Evolutionary conservation across 2,888 invertebrate species (phyloP).

Genomic region (Zeuzera pyrina): DNA sequence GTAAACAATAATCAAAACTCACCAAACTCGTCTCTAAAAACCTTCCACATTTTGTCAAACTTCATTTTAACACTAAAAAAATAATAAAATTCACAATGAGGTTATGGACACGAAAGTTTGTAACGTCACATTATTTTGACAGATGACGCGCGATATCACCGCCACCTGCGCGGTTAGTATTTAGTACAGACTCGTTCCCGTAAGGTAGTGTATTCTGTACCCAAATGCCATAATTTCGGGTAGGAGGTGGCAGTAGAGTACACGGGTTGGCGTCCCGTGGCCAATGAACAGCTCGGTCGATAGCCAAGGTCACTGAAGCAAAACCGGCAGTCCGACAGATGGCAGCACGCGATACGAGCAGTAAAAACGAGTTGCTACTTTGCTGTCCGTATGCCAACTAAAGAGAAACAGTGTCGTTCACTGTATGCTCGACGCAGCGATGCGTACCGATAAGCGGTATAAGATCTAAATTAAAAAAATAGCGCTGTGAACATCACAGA

Average conservation of each 20-base stretch:
- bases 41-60: conserved; percentile 45
- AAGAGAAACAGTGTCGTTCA: conserved; percentile 32
- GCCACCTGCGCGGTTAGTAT: conserved; percentile 37
- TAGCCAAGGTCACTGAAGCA: conserved; percentile 57
- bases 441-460: conserved; percentile 68
- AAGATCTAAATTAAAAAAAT: conserved; percentile 62
- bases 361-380: conserved; percentile 43
- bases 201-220: conserved; percentile 26
- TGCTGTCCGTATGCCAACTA: conserved; percentile 66
- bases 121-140: conserved; percentile 61
- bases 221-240: conserved; percentile 52
- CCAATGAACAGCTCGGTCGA: conserved; percentile 61
- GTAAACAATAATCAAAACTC: conserved; percentile 25
- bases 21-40: conserved; percentile 41
- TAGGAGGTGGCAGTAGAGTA: conserved; percentile 31
- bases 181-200: conserved; percentile 35
- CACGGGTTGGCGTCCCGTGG: conserved; percentile 50
- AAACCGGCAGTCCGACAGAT: conserved; percentile 37
- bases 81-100: conserved; percentile 37
- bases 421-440: conserved; percentile 38
- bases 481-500: conserved; percentile 58
- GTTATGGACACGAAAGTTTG: conserved; percentile 43
- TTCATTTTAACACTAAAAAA: conserved; percentile 38
- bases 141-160: conserved; percentile 49
- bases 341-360: conserved; percentile 35